Conservation (phyloP, 1,140 invertebrate species). For the Bradysia coprophila region DNA sequence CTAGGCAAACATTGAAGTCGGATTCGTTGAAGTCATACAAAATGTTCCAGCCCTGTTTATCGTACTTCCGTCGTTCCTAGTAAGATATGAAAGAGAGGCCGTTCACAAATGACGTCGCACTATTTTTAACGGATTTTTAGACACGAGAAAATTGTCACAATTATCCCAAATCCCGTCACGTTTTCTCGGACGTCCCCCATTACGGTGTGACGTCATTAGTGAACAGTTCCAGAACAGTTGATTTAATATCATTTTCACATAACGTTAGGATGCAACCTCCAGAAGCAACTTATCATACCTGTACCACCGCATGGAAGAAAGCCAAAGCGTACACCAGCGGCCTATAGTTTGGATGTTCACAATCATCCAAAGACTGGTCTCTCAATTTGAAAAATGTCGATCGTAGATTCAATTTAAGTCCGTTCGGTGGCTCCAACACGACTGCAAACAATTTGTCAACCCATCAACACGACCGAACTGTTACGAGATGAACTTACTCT, state of each 20-base stretch:
- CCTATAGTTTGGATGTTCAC: conserved; percentile 51
- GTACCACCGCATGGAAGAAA: conserved; percentile 81
- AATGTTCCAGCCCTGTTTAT: conserved; percentile 88
- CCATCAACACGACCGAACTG: no score
- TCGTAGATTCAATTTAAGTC: conserved; percentile 71
- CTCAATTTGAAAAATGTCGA: conserved; percentile 76
- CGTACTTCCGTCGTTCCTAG: conserved; percentile 74
- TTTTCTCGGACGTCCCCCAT: no score
- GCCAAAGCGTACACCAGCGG: conserved; percentile 66
- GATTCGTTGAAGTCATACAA: conserved; percentile 84
- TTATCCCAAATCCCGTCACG: no score
- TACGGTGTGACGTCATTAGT: no score
- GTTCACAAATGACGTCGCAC: neutral
- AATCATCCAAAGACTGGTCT: conserved; percentile 43
- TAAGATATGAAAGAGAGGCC: conserved; percentile 8
- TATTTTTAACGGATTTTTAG: neutral
- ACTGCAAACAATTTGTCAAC: conserved; percentile 41
- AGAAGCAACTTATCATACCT: no score
- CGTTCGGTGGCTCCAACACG: conserved; percentile 77
- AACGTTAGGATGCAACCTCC: no score
- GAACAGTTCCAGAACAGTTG: no score
- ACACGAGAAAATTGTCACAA: neutral
- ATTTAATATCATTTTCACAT: no score
- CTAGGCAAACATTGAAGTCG: conserved; percentile 71
- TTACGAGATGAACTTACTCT: conserved; percentile 45